A percentile compares a stretch with the other conserved stretches of the same genome.
Conservation (phyloP, 2,888 invertebrate genomes). For the Craniophora ligustri region DNA sequence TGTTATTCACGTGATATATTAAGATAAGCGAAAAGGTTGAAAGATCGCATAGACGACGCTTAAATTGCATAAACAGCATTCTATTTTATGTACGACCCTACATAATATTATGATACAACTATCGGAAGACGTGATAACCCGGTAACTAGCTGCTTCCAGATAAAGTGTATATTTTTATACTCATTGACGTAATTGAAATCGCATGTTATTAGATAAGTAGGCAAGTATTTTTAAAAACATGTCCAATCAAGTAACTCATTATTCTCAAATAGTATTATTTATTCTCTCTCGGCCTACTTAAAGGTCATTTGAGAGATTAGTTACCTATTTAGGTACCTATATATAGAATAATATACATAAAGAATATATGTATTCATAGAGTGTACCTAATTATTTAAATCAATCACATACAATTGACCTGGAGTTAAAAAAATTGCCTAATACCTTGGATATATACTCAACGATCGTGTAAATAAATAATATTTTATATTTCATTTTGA, state of each 20-base stretch:
- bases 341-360: no score
- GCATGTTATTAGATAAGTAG: conserved; percentile 43
- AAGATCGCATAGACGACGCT: conserved; percentile 30
- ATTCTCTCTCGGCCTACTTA: no score
- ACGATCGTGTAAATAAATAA: background rate
- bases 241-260: background rate
- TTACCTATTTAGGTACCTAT: no score
- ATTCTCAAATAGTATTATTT: no score
- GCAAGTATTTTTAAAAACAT: conserved; percentile 28
- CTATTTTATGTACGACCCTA: conserved; percentile 40
- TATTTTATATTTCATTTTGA: background rate
- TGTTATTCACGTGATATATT: conserved; percentile 44
- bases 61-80: conserved; percentile 61
- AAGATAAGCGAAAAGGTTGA: conserved; percentile 33
- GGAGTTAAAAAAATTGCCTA: no score
- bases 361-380: no score
- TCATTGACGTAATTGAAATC: conserved; percentile 68
- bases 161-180: conserved; percentile 59
- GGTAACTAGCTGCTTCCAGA: conserved; percentile 57
- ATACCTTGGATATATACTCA: no score
- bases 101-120: conserved; percentile 19
- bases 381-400: no score
- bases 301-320: no score
- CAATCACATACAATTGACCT: no score
- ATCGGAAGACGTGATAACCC: conserved; percentile 63